A percentile compares a stretch with the other conserved stretches of the same genome.
phyloP scores from a whole-genome alignment of 2,888 invertebrate genomes.

The Eurytoma adleriae region DNA sequence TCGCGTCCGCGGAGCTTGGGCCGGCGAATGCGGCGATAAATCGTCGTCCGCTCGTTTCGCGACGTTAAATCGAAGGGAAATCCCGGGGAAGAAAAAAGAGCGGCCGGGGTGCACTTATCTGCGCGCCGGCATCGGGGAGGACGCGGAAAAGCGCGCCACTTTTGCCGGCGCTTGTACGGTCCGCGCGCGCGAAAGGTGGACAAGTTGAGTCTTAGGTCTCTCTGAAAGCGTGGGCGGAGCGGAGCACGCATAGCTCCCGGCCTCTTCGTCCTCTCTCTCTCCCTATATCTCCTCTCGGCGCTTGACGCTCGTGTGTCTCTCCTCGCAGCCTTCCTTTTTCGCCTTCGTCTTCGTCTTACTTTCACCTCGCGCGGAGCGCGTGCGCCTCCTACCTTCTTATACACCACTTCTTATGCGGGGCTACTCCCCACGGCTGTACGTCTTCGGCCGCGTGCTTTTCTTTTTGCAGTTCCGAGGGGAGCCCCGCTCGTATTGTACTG shows the following conservation, averaged over 20 bases:
- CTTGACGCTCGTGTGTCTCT: slow-evolving; percentile 38
- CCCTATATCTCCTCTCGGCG: slow-evolving; percentile 16
- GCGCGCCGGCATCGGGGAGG: neutral
- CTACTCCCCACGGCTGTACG: neutral
- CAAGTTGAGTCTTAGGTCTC: slow-evolving; percentile 75
- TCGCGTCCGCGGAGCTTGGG: too few relatives aligned
- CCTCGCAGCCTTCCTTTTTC: slow-evolving; percentile 41
- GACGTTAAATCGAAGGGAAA: too few relatives aligned
- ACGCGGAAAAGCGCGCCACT: slow-evolving; percentile 59
- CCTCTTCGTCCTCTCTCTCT: slow-evolving; percentile 62
- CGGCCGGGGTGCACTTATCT: neutral
- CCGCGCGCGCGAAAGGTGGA: slow-evolving; percentile 70
- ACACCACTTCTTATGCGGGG: neutral
- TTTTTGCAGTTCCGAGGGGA: slow-evolving; percentile 45
- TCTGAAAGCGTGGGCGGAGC: slow-evolving; percentile 76
- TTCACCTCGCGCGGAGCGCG: slow-evolving; percentile 42
- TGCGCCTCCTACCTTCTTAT: slow-evolving; percentile 47
- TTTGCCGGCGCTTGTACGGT: slow-evolving; percentile 69
- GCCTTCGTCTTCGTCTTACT: slow-evolving; percentile 52
- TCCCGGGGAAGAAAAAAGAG: too few relatives aligned
- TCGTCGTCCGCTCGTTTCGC: slow-evolving; percentile 9
- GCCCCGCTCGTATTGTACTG: slow-evolving; percentile 49
- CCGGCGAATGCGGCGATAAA: slow-evolving; percentile 23
- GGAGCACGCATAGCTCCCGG: slow-evolving; percentile 75
- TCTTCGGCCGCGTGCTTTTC: neutral